phyloP scores from a whole-genome alignment of 2,797 vertebrate genomes.

The Melopsittacus undulatus region DNA sequence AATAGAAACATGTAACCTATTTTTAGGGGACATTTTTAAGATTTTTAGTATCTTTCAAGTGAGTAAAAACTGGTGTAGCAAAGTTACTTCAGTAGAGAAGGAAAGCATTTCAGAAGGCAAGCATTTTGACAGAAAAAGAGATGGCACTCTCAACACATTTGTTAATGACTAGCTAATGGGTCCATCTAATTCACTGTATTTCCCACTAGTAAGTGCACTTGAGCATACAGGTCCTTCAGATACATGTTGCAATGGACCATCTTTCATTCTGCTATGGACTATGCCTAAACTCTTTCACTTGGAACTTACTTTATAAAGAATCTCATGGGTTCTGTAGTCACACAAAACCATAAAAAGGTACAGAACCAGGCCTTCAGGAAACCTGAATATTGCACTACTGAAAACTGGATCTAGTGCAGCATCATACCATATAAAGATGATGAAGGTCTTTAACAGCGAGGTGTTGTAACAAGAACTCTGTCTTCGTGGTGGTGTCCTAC shows the following conservation, averaged over 20 bases:
- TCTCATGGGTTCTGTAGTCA: background rate
- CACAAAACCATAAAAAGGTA: background rate
- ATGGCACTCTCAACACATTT: background rate
- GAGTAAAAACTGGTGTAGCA: background rate
- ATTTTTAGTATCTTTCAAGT: background rate
- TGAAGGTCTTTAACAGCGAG: accelerated
- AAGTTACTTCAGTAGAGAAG: background rate
- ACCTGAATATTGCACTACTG: accelerated
- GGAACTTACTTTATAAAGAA: accelerated
- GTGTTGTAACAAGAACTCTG: accelerated
- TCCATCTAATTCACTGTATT: accelerated
- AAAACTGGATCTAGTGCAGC: background rate
- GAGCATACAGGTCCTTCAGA: background rate
- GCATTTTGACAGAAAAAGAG: accelerated
- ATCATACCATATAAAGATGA: accelerated
- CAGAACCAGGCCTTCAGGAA: background rate
- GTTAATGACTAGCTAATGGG: accelerated
- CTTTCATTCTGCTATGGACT: background rate
- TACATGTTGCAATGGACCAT: accelerated
- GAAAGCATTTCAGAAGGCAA: background rate
- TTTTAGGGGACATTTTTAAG: background rate
- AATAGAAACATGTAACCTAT: accelerated
- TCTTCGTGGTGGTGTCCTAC: accelerated
- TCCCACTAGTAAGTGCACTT: background rate
- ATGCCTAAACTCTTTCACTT: accelerated